Percentiles rank a stretch among this genome's conserved stretches.
These are phyloP conservation scores for Tenthredo notha DNA, from an alignment of 2,888 invertebrate species.

Conservation along the genomic window DNA sequence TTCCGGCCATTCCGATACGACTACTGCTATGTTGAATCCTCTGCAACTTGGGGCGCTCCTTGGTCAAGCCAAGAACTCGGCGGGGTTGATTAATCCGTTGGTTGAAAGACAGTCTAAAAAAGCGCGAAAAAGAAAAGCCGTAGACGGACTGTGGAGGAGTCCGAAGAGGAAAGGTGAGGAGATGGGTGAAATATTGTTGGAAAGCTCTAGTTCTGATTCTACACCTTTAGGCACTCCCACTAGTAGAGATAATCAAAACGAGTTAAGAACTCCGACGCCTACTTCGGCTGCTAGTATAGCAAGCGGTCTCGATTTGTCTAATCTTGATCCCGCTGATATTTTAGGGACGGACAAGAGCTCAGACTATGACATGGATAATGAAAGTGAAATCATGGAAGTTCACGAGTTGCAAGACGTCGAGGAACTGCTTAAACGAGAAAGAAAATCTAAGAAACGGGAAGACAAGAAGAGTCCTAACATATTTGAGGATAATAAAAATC, in stretches of 20 bases:
- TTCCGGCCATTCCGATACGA: slow-evolving; percentile 78
- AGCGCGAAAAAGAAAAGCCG: slow-evolving; percentile 82
- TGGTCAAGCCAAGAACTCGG: slow-evolving; percentile 70
- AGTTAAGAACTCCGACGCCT: slow-evolving; percentile 79
- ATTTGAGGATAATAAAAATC: slow-evolving; percentile 81
- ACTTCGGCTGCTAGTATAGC: slow-evolving; percentile 75
- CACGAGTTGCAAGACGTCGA: slow-evolving; percentile 81
- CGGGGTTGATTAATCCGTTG: slow-evolving; percentile 62
- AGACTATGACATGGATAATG: slow-evolving; percentile 81
- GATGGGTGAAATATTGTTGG: slow-evolving; percentile 80
- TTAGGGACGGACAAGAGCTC: slow-evolving; percentile 79
- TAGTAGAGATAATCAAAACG: slow-evolving; percentile 78
- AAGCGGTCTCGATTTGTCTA: slow-evolving; percentile 81
- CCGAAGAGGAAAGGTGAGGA: slow-evolving; percentile 83
- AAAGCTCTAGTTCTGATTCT: slow-evolving; percentile 83
- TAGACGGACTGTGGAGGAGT: slow-evolving; percentile 82
- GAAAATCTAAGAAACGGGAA: slow-evolving; percentile 82
- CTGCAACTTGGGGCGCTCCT: slow-evolving; percentile 74
- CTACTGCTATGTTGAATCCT: slow-evolving; percentile 74
- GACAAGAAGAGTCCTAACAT: slow-evolving; percentile 79
- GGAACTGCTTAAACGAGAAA: slow-evolving; percentile 82
- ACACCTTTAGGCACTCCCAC: slow-evolving; percentile 82
- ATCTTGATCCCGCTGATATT: slow-evolving; percentile 83
- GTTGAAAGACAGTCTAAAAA: slow-evolving; percentile 80
- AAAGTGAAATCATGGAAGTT: slow-evolving; percentile 81